Percentiles rank a stretch among this genome's conserved stretches.
Conservation (phyloP, 2,113 vertebrate genomes). For the Sinocyclocheilus maitianheensis region DNA sequence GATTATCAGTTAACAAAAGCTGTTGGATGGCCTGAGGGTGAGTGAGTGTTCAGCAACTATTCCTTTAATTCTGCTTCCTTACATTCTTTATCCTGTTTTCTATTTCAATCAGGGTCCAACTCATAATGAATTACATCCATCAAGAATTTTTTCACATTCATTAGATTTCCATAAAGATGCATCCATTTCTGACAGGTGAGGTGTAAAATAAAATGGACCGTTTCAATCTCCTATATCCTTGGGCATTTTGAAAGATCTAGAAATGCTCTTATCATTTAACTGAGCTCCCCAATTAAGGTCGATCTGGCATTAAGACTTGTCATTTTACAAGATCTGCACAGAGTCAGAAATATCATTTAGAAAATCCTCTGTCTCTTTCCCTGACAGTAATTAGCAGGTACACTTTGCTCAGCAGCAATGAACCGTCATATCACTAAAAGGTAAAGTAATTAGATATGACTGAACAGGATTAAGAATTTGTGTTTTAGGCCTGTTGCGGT, state of each 20-base stretch:
- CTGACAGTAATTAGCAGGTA: constrained; percentile 30
- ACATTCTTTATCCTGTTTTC: background rate
- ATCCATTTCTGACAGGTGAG: background rate
- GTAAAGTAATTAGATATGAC: constrained; percentile 53
- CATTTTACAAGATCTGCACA: background rate
- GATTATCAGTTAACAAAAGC: too few relatives aligned
- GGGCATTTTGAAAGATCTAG: background rate
- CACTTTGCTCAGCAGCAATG: constrained; percentile 7
- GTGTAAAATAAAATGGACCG: background rate
- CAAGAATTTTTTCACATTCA: background rate
- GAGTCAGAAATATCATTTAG: constrained; percentile 5
- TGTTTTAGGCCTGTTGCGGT: constrained; percentile 38
- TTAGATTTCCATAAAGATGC: background rate
- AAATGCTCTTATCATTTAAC: background rate
- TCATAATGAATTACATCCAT: background rate
- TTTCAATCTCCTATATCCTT: background rate
- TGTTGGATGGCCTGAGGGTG: too few relatives aligned
- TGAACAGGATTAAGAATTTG: constrained; percentile 40
- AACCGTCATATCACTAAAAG: constrained; percentile 14
- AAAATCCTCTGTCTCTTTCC: background rate
- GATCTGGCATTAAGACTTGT: background rate
- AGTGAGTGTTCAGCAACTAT: too few relatives aligned
- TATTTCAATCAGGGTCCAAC: background rate
- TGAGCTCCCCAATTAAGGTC: background rate
- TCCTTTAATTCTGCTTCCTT: background rate